Evolutionary conservation across 2,113 vertebrate genomes (phyloP), one percentile per base, ranked within the genome.

Genomic region (Terrapene triunguis): DNA sequence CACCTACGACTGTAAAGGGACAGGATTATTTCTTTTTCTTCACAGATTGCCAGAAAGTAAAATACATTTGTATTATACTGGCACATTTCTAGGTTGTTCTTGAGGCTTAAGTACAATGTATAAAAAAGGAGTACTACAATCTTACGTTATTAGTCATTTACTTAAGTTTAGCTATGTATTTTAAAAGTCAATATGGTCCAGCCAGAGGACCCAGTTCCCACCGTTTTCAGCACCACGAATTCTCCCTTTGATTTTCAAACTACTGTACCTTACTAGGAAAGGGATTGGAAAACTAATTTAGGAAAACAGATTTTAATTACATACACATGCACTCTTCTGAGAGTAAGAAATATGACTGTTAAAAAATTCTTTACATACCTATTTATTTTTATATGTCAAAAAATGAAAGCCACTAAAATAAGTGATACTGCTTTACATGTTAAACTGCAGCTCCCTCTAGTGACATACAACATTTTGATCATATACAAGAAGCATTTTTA

Each of bases 381-480:
- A 17, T 9, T 8, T 78, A 86, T 27, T 48, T 84, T 74, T 47
- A 44, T 25, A 6, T 0, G 7, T 9, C 42, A 59, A 24, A 82
- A 76, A 42, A 4, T 79, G 24, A 29, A 47, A 2, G 10, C 3
- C 11, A 6, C 5, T 8, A 13, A 65, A 5, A 29, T 50, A 55
- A 86, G 88, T 80, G 57, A 85, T 65, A 62, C 0, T 29, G 86
- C 85, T 80, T 89, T 44, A 92, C 95, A 74, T 69, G 10, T 53
- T 96, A 54, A 92, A 72, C 94, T 89, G 89, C 48, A 94, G 91
- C 69, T 89, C 98, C 98, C 98, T 98, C 98, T 98, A 94, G 96
- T 98, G 98, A 80, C 85, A 89, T 3, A 13, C 0, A 35, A 4
- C 0, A 1, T 1, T 85, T 74, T 80, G 8, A 21, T 16, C 21